Evolutionary conservation across 2,888 invertebrate species (phyloP), one percentile per base, ranked within the genome.

Genomic region (Ptychoptera contaminata): DNA sequence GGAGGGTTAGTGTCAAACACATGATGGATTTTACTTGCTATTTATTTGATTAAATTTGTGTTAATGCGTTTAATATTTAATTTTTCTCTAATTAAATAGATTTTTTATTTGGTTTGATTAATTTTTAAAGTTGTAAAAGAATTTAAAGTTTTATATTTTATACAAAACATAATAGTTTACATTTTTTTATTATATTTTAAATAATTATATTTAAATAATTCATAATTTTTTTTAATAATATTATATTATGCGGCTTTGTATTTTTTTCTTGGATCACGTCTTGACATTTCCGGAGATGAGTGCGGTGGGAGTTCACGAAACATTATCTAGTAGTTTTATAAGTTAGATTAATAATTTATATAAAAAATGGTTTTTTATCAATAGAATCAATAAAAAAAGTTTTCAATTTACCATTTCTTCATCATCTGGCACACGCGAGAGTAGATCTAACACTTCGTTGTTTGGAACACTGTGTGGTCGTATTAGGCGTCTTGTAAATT

Each of bases 381-480:
- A 12, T 16, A 6, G 23, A 16, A 38, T 9, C 12, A 15, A 38
- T 8, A 38, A 40, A 40, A 16, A 29, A 37, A 6, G 10, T 15
- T 15, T 15, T 16, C 11, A 5, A 67, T 76, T 79, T 64, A 94
- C 91, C 69, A 93, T 69, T 68, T 83, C 85, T 64, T 87, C 87
- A 61, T 96, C 90, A 59, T 92, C 90, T 31, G 96, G 96, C 43
- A 97, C 87, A 53, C 97, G 73, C 0, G 94, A 93, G 49, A 97
- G 68, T 57, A 93, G 80, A 70, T 98, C 97, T 51, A 97, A 67
- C 8, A 97, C 69, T 72, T 97, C 97, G 68, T 97, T 98, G 68
- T 97, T 98, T 9, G 92, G 90, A 67, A 97, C 86, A 34, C 88
- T 82, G 63, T 96, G 86, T 7, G 97, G 96, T 52, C 91, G 74